Evolutionary conservation across 2,113 vertebrate species (phyloP).

Genomic region (Oncorhynchus keta): DNA sequence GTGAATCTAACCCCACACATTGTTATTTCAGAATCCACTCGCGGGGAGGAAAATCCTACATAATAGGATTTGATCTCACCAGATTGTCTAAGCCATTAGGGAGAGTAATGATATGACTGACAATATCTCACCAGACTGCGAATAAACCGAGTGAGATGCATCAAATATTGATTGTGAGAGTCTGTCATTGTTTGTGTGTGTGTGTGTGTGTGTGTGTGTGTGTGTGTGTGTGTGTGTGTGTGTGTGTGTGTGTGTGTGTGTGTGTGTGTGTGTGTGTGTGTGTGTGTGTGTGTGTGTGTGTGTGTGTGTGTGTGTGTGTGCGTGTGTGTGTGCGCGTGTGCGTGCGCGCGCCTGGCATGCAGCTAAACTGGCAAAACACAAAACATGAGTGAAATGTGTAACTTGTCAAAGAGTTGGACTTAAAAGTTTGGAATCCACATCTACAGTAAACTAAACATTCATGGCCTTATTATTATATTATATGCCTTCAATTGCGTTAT

Average conservation of each 20-base stretch:
- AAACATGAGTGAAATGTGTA: conserved; percentile 25
- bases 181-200: conserved; percentile 42
- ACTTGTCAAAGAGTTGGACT: neutral
- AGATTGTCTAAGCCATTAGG: conserved; percentile 70
- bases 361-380: conserved; percentile 17
- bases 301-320: too few species aligned
- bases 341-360: conserved; percentile 20
- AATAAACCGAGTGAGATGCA: conserved; percentile 62
- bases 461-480: too few species aligned
- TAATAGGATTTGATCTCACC: conserved; percentile 68
- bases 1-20: conserved; percentile 62
- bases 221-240: too few species aligned
- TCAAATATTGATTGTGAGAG: conserved; percentile 68
- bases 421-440: neutral
- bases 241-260: neutral
- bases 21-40: conserved; percentile 63
- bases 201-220: too few species aligned
- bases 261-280: too few species aligned
- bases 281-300: too few species aligned
- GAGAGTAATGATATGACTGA: conserved; percentile 64
- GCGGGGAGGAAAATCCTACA: conserved; percentile 57
- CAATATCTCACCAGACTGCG: conserved; percentile 60
- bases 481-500: too few species aligned
- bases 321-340: too few species aligned
- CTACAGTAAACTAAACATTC: too few species aligned